Evolutionary conservation across 1,140 invertebrate species (phyloP), one percentile per base, ranked within the genome.

Genomic region (Tetranychus cinnabarinus): DNA sequence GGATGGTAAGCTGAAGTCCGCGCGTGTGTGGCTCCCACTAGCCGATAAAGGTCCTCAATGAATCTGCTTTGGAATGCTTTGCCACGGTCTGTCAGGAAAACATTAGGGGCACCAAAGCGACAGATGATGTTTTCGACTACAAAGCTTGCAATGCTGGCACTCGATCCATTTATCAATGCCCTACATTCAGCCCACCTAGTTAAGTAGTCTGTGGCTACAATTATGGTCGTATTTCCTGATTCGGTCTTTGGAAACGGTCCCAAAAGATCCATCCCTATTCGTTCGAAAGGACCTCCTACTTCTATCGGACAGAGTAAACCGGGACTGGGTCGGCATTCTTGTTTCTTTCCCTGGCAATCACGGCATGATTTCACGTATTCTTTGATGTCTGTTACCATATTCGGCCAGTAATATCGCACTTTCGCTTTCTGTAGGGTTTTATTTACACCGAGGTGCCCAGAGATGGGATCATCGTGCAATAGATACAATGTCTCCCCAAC

Each of bases 101-200:
- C 31, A 1, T 7, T 2, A 1, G 65, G 65, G 46, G 55, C 37
- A 2, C 74, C 73, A 62, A 70, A 74, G 6, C 69, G 62, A 3
- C 52, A 42, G 23, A 74, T 67, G 69, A 72, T 74, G 1, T 58
- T 39, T 2, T 62, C 7, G 13, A 65, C 64, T 8, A 76, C 64
- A 8, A 68, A 66, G 37, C 61, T 33, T 5, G 66, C 46, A 1
- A 54, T 39, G 1, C 34, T 2, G 1, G 5, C 1, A 33, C 58
- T 35, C 1, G 3, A n/a, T 5, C 6, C 64, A 55, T 67, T 52
- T 23, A 56, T 56, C 3, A 66, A 8, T 2, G 67, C 60, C 61
- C 50, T 64, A 3, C 61, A 61, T 59, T 67, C 65, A 10, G 45
- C 47, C 57, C 57, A 70, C 62, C 67, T 67, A 15, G 67, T 68